Conservation (phyloP, 2,113 vertebrate species). For the Eulemur rufifrons region DNA sequence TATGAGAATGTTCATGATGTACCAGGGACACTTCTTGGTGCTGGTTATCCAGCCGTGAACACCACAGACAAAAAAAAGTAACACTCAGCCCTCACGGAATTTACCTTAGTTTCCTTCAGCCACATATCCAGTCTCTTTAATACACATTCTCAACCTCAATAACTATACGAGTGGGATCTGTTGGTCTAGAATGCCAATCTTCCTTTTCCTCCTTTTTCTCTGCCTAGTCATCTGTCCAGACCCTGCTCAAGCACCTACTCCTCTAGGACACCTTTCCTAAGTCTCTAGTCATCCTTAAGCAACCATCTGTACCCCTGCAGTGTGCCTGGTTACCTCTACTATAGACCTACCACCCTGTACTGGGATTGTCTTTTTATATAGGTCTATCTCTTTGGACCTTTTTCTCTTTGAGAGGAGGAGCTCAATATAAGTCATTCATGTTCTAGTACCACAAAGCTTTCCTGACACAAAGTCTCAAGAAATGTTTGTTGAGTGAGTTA, state of each 20-base stretch:
- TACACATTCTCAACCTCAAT: neutral
- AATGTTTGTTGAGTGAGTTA: neutral
- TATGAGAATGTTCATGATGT: neutral
- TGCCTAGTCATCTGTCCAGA: neutral
- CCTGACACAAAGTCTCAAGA: neutral
- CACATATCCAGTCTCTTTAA: neutral
- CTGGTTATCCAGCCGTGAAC: neutral
- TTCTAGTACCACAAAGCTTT: neutral
- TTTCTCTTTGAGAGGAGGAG: neutral
- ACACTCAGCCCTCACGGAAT: neutral
- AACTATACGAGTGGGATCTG: neutral
- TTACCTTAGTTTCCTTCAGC: neutral
- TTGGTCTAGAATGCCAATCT: neutral
- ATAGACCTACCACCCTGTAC: neutral
- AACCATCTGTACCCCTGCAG: neutral
- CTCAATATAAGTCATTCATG: neutral
- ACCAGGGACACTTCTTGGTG: neutral
- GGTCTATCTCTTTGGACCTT: neutral
- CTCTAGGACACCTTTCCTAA: neutral
- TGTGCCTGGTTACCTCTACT: neutral
- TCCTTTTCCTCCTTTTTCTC: neutral
- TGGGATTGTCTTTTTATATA: neutral
- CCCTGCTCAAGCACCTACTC: neutral
- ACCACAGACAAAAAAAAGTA: neutral
- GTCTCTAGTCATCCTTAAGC: neutral